phyloP scores from a whole-genome alignment of 2,113 vertebrate species.

The Pithys albifrons region DNA sequence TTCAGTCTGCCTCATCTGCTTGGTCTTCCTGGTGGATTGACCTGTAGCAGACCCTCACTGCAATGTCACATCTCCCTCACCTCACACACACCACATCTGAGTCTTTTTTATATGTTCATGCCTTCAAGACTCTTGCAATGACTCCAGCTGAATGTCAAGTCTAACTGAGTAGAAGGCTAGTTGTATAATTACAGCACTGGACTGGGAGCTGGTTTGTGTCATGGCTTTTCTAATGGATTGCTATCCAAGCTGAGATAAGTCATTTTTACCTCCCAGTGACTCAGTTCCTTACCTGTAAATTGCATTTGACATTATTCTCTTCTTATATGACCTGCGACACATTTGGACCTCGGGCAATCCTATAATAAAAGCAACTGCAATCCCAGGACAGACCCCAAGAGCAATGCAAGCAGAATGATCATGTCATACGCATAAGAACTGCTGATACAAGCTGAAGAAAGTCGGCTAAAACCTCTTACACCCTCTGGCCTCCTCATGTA shows the following conservation, averaged over 20 bases:
- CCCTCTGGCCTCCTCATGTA: neutral
- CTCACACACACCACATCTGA: neutral
- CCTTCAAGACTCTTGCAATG: neutral
- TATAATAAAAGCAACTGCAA: neutral
- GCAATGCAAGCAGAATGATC: neutral
- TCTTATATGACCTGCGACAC: neutral
- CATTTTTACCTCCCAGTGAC: neutral
- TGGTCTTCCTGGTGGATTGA: neutral
- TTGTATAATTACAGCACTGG: neutral
- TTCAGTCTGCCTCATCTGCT: neutral
- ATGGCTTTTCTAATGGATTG: neutral
- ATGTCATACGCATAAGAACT: neutral
- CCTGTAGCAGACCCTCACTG: neutral
- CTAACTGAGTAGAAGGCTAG: neutral
- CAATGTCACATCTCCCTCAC: neutral
- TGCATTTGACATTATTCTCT: neutral
- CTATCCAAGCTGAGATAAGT: neutral
- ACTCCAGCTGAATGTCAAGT: neutral
- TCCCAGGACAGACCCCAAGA: neutral
- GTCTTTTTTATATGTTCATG: neutral
- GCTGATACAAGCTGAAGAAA: neutral
- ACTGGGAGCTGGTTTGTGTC: neutral
- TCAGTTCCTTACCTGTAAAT: neutral
- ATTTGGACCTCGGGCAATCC: neutral
- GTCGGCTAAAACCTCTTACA: neutral